Conservation (phyloP, 2,797 vertebrate species). For the Protosalanx chinensis region DNA sequence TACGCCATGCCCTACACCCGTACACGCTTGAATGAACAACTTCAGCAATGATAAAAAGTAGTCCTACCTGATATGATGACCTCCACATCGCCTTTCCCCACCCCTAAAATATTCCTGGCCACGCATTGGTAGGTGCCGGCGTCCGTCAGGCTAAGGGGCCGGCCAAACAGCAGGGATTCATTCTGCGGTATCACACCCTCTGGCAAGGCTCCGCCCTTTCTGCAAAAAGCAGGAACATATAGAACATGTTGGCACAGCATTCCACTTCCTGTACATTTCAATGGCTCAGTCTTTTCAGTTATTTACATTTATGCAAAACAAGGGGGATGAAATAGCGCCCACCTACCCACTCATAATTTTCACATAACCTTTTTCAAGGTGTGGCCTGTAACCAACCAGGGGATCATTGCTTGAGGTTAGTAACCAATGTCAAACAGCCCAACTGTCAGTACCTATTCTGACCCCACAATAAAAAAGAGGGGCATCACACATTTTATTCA, state of each 20-base stretch:
- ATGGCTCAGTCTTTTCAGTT: neutral
- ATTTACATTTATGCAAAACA: too few relatives aligned
- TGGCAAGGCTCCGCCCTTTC: conserved; percentile 73
- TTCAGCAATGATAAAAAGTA: neutral
- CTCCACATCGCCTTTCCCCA: conserved; percentile 44
- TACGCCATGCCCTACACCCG: neutral
- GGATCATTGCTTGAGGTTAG: too few relatives aligned
- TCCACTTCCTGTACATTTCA: neutral
- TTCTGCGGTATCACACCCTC: conserved; percentile 69
- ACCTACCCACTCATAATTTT: too few relatives aligned
- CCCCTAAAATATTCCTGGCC: conserved; percentile 73
- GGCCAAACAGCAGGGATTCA: conserved; percentile 75
- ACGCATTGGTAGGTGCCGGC: conserved; percentile 77
- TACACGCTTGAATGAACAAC: neutral
- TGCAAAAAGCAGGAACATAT: conserved; percentile 50
- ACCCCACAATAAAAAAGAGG: too few relatives aligned
- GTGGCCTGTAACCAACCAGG: too few relatives aligned
- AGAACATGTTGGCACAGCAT: conserved; percentile 3
- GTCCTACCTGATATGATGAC: conserved; percentile 70
- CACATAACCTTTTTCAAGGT: too few relatives aligned
- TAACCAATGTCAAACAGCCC: too few relatives aligned
- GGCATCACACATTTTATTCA: too few relatives aligned
- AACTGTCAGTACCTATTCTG: too few relatives aligned
- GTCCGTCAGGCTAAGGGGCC: conserved; percentile 68
- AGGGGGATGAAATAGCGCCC: too few relatives aligned